phyloP scores from a whole-genome alignment of 2,888 invertebrate genomes.

The Xylocampa areola region DNA sequence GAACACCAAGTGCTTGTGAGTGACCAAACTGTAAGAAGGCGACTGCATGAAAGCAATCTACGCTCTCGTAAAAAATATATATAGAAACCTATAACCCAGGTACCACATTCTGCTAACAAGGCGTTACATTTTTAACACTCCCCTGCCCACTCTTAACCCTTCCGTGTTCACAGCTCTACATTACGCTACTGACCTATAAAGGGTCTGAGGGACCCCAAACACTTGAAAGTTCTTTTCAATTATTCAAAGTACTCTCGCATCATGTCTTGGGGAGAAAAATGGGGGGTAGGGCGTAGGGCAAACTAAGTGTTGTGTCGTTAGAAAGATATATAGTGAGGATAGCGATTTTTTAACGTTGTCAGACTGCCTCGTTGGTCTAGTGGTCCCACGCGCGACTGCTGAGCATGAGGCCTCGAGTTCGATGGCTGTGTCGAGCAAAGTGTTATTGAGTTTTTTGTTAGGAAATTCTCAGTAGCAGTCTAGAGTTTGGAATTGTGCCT shows the following conservation, averaged over 20 bases:
- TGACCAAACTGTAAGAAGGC: no score
- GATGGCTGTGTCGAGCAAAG: no score
- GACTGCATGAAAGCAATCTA: no score
- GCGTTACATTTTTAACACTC: conserved; percentile 76
- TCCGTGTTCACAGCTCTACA: conserved; percentile 58
- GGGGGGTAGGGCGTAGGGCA: conserved; percentile 29
- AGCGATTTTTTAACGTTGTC: not conserved
- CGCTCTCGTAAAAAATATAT: no score
- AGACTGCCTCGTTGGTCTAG: no score
- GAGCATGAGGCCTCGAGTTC: no score
- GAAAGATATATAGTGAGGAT: conserved; percentile 11
- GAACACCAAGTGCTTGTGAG: no score
- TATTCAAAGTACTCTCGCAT: conserved; percentile 82
- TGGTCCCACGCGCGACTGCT: no score
- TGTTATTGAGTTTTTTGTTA: no score
- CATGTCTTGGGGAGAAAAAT: conserved; percentile 52
- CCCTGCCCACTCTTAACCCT: conserved; percentile 69
- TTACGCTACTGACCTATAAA: conserved; percentile 82
- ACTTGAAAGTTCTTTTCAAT: conserved; percentile 82
- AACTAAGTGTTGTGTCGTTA: conserved; percentile 42
- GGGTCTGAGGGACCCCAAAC: conserved; percentile 66
- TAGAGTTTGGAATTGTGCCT: no score
- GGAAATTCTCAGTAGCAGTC: no score
- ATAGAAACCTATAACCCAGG: conserved; percentile 12
- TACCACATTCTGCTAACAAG: conserved; percentile 59